Base-by-base conservation (phyloP, 2,797 vertebrate genomes). In the Lindbergichthys nudifrons region DNA sequence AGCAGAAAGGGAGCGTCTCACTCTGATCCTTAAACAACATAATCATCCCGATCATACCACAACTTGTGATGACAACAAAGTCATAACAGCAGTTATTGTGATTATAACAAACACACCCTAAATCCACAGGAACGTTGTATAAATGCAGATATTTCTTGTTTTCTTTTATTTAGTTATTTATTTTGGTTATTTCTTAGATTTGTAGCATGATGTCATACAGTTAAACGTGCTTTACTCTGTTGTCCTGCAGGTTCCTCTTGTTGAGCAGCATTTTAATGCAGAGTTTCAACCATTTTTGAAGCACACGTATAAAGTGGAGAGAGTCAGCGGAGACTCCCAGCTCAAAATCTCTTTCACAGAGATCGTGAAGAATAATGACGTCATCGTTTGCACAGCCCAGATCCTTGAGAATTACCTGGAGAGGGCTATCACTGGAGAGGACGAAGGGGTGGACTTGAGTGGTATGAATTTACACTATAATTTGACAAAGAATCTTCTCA, bases 311-410 rank as follows among this genome's bases (percentile, higher is more conserved):
- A 83, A 52, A 9, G 93, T 98, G 83, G 96, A 86, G 87, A 89
- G 95, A 84, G 95, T 99, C 89, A 99, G 97, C 42, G 98, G 98
- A 79, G 94, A 96, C 85, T 94, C 92, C 30, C 94, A 95, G 80
- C 94, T 97, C 73, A 99, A 99, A 93, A 98, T 98, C 92, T 96
- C 97, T 59, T 99, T 99, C 88, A 92, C 96, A 71, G 92, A 97
- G 87, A 95, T 95, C 18, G 93, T 98, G 53, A 93, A 82, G 87
- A 90, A 89, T 18, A 91, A 95, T 75, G 96, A 95, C 80, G 94
- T 99, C 79, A 95, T 99, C 87, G 96, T 99, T 82, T 96, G 97
- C 88, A 99, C 98, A 16, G 98, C 98, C 65, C 96, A 99, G 90
- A 99, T 99, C 61, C 95, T 99, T 75, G 97, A 99, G 91, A 99